phyloP scores from a whole-genome alignment of 1,140 invertebrate genomes.

The Xylocopa sonorina region DNA sequence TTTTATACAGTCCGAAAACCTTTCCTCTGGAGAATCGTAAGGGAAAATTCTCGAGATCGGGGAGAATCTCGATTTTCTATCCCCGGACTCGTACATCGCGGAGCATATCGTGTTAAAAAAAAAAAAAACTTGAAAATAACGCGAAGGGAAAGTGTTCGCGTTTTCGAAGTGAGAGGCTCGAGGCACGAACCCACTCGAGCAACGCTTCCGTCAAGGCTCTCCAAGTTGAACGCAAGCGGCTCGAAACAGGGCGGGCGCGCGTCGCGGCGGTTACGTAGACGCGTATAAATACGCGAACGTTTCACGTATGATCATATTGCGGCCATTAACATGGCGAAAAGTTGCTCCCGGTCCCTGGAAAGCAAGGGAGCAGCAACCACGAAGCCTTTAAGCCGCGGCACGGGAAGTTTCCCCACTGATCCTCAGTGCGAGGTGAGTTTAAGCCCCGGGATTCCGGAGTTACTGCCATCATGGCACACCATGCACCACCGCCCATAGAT shows the following conservation, averaged over 20 bases:
- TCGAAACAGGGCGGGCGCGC: no score
- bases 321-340: slow-evolving; percentile 80
- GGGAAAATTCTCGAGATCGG: no score
- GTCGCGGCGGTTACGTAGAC: neutral
- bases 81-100: no score
- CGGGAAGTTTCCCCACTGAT: slow-evolving; percentile 82
- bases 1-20: no score
- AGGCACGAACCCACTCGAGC: neutral
- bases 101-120: no score
- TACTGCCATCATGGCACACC: slow-evolving; percentile 80
- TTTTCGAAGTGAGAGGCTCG: no score
- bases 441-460: slow-evolving; percentile 82
- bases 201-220: neutral
- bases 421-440: slow-evolving; percentile 77
- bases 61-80: no score
- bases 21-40: no score
- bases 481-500: slow-evolving; percentile 76
- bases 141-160: no score
- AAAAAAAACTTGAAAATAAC: no score
- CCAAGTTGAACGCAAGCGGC: no score
- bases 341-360: slow-evolving; percentile 66
- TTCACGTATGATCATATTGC: slow-evolving; percentile 79
- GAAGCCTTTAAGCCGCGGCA: slow-evolving; percentile 81
- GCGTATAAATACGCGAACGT: slow-evolving; percentile 69
- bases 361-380: slow-evolving; percentile 78